A percentile compares a stretch with the other conserved stretches of the same genome.
Conservation (phyloP, 2,888 invertebrate species). For the Strigamia crassipes region DNA sequence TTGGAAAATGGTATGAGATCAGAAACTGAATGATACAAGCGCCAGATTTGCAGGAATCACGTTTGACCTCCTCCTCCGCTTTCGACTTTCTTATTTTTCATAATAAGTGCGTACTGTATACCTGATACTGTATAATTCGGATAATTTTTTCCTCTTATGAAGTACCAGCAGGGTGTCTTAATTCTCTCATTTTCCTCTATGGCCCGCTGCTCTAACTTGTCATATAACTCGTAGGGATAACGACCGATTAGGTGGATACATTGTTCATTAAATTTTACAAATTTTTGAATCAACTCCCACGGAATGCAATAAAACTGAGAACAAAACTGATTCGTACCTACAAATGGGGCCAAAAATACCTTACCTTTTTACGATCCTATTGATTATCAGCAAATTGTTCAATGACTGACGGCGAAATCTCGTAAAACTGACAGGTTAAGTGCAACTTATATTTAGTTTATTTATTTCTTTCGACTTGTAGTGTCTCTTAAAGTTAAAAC, state of each 20-base stretch:
- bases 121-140: background rate
- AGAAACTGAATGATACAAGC: slow-evolving; percentile 1
- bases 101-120: background rate
- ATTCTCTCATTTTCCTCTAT: slow-evolving; percentile 25
- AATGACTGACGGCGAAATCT: background rate
- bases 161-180: slow-evolving; percentile 35
- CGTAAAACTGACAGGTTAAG: background rate
- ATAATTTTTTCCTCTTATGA: slow-evolving; percentile 24
- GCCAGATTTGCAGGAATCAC: slow-evolving; percentile 11
- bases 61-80: slow-evolving; percentile 27
- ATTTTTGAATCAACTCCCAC: background rate
- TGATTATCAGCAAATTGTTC: slow-evolving; percentile 5
- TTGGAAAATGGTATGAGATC: background rate
- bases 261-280: background rate
- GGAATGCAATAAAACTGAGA: background rate
- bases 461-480: slow-evolving; percentile 1
- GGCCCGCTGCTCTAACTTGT: slow-evolving; percentile 27
- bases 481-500: background rate
- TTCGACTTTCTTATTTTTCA: slow-evolving; percentile 16
- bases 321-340: background rate
- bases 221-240: slow-evolving; percentile 24
- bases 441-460: background rate
- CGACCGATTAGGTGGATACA: slow-evolving; percentile 27
- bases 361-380: background rate
- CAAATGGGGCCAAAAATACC: background rate